phyloP scores from a whole-genome alignment of 2,113 vertebrate genomes.

The Sus scrofa region DNA sequence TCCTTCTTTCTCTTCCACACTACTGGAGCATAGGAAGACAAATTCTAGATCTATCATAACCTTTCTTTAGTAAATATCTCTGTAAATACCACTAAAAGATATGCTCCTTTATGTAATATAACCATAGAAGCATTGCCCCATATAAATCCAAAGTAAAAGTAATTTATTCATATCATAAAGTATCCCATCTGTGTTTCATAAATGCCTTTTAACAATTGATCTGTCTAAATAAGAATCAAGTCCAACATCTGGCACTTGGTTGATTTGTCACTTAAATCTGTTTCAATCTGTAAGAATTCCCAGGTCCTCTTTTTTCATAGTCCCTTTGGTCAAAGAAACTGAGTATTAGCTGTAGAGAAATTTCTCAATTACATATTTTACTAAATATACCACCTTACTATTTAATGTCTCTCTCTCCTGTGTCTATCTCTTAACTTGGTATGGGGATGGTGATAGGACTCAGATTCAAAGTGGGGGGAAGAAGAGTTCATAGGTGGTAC shows the following conservation, averaged over 20 bases:
- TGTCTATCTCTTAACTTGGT: background rate
- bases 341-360: background rate
- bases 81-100: background rate
- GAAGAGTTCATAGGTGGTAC: background rate
- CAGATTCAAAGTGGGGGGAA: background rate
- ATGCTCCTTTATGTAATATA: background rate
- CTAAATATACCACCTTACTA: background rate
- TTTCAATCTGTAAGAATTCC: background rate
- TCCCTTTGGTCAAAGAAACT: background rate
- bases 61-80: constrained; percentile 22
- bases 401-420: background rate
- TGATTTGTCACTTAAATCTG: background rate
- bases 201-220: constrained; percentile 20
- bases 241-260: background rate
- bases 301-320: background rate
- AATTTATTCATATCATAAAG: background rate
- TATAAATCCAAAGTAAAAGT: constrained; percentile 33
- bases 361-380: background rate
- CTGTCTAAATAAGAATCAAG: background rate
- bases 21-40: background rate
- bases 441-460: constrained; percentile 18
- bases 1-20: background rate
- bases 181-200: background rate
- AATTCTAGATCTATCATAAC: background rate
- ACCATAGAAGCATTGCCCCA: background rate